Conservation (phyloP, 2,888 invertebrate species). For the Protodeltote pygarga region DNA sequence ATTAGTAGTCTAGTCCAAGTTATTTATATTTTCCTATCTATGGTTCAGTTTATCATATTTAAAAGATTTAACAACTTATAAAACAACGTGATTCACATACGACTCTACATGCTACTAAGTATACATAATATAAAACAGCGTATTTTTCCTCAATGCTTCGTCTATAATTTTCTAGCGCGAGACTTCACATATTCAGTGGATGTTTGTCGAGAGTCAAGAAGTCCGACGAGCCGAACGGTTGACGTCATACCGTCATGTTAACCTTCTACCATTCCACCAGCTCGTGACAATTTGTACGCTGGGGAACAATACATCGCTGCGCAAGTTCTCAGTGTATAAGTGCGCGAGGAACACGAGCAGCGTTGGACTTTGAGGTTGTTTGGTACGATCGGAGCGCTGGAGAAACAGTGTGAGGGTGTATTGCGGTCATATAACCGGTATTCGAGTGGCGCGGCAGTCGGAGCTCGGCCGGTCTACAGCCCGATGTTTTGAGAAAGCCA, state of each 20-base stretch:
- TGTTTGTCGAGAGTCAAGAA: constrained; percentile 84
- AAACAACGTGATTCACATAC: constrained; percentile 23
- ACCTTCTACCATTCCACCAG: constrained; percentile 68
- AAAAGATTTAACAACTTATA: constrained; percentile 6
- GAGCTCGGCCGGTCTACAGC: constrained; percentile 76
- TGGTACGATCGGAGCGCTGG: constrained; percentile 53
- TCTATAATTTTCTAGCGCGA: constrained; percentile 76
- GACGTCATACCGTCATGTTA: constrained; percentile 83
- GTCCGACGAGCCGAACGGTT: constrained; percentile 84
- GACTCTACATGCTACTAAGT: no score
- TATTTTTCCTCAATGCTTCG: constrained; percentile 67
- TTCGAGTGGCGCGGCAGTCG: constrained; percentile 78
- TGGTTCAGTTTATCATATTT: background rate
- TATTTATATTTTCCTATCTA: constrained; percentile 4
- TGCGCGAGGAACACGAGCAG: constrained; percentile 51
- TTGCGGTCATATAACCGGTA: constrained; percentile 87
- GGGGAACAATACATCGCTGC: constrained; percentile 63
- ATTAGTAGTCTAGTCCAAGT: no score
- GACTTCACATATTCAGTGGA: constrained; percentile 70
- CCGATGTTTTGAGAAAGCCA: constrained; percentile 84
- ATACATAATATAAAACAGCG: constrained; percentile 34
- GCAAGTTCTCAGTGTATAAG: constrained; percentile 35
- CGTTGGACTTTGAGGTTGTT: constrained; percentile 63
- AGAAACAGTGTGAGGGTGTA: constrained; percentile 72
- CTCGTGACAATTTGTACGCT: constrained; percentile 50